Conservation (phyloP, 2,888 invertebrate genomes). For the Synergus japonicus region DNA sequence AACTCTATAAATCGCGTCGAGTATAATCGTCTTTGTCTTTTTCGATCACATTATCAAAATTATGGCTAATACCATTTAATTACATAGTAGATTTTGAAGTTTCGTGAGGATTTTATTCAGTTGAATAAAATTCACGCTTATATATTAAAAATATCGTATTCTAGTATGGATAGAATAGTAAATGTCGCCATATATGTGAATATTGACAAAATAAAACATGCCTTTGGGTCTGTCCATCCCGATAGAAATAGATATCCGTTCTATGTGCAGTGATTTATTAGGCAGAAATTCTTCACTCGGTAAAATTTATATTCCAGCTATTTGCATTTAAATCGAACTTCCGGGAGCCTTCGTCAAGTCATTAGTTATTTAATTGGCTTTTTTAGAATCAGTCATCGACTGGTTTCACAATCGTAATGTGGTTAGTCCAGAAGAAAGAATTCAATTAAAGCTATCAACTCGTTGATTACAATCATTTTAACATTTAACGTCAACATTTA, state of each 20-base stretch:
- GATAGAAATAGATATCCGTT: neutral
- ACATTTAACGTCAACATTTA: too few species aligned
- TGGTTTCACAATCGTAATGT: neutral
- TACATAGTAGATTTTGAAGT: too few species aligned
- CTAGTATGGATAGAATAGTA: too few species aligned
- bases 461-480: neutral
- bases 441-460: neutral
- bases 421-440: neutral
- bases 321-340: slow-evolving; percentile 2
- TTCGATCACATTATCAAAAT: too few species aligned
- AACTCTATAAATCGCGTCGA: too few species aligned
- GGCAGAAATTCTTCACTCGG: slow-evolving; percentile 1
- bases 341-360: slow-evolving; percentile 1
- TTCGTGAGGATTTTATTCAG: too few species aligned
- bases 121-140: too few species aligned
- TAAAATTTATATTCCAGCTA: neutral
- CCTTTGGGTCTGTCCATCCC: neutral
- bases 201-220: neutral
- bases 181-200: neutral
- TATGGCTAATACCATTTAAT: too few species aligned
- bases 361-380: neutral
- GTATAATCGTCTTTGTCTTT: too few species aligned
- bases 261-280: neutral
- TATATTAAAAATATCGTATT: too few species aligned
- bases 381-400: neutral